phyloP scores from a whole-genome alignment of 1,140 invertebrate species.

The Bombus superbus region DNA sequence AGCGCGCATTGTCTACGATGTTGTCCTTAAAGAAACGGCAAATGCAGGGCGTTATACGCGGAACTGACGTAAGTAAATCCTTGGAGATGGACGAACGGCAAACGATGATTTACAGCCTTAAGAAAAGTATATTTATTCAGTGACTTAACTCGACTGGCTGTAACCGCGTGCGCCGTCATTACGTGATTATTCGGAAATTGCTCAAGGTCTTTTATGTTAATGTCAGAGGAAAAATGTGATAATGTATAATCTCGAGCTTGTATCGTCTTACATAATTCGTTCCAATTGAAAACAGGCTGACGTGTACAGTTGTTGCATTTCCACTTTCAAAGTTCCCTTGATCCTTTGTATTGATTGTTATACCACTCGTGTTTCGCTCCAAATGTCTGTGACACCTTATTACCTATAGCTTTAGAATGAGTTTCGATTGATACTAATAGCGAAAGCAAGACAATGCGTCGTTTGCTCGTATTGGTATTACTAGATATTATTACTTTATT shows the following conservation, averaged over 20 bases:
- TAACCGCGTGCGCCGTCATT: conserved; percentile 13
- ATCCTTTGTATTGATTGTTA: neutral
- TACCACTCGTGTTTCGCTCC: neutral
- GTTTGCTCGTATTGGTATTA: neutral
- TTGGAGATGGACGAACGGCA: neutral
- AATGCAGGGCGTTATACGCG: conserved; percentile 87
- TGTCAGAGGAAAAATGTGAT: conserved; percentile 31
- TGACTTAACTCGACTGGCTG: conserved; percentile 35
- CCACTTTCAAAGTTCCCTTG: neutral
- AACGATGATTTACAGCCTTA: conserved; percentile 16
- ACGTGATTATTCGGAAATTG: conserved; percentile 46
- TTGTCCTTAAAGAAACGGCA: conserved; percentile 87
- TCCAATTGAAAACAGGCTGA: conserved; percentile 18
- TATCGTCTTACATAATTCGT: conserved; percentile 49
- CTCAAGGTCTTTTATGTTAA: conserved; percentile 37
- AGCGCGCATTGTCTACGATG: conserved; percentile 88
- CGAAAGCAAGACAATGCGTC: neutral
- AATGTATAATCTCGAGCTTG: conserved; percentile 38
- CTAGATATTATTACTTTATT: too few relatives aligned
- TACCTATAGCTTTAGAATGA: neutral
- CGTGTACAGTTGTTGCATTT: neutral
- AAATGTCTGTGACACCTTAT: neutral
- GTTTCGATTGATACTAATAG: neutral
- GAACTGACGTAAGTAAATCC: conserved; percentile 82
- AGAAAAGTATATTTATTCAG: conserved; percentile 33